Percentiles rank a stretch among this genome's conserved stretches.
phyloP scores from a whole-genome alignment of 2,113 vertebrate genomes.

The Paramormyrops kingsleyae region DNA sequence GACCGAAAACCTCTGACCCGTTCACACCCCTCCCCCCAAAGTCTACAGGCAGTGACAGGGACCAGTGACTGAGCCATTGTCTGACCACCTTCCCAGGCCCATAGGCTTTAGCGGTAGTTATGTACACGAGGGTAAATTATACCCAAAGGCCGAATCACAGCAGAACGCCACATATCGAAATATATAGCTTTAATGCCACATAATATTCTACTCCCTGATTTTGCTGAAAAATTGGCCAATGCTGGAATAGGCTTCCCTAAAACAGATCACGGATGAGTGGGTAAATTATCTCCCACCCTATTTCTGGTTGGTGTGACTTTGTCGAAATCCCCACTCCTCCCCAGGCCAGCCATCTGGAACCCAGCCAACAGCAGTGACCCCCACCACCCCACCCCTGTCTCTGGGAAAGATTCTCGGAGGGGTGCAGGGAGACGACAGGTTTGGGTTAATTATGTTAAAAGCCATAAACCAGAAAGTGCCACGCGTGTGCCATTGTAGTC shows the following conservation, averaged over 20 bases:
- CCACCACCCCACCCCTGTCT: neutral
- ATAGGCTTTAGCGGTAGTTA: slow-evolving; percentile 3
- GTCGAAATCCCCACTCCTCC: slow-evolving; percentile 17
- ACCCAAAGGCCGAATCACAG: neutral
- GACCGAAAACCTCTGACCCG: slow-evolving; percentile 31
- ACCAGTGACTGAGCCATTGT: slow-evolving; percentile 54
- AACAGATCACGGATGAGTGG: slow-evolving; percentile 20
- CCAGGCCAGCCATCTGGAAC: slow-evolving; percentile 23
- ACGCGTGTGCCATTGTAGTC: neutral
- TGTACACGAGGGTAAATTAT: slow-evolving; percentile 20
- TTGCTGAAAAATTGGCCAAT: slow-evolving; percentile 20
- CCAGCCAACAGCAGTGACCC: slow-evolving; percentile 15
- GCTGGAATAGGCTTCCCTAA: slow-evolving; percentile 24
- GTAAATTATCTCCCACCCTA: slow-evolving; percentile 24
- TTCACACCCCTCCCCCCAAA: slow-evolving; percentile 26
- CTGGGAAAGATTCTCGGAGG: neutral
- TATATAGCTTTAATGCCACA: slow-evolving; percentile 22
- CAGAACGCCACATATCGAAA: neutral
- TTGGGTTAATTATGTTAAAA: neutral
- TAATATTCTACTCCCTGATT: slow-evolving; percentile 10
- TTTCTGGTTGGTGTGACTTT: slow-evolving; percentile 33
- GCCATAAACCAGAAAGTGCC: neutral
- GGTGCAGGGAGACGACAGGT: neutral
- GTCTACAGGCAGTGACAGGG: slow-evolving; percentile 45
- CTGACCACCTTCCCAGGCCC: slow-evolving; percentile 39